These are phyloP conservation scores for Drosophila nasuta DNA, from an alignment of 1,140 invertebrate species.

Conservation along the genomic window DNA sequence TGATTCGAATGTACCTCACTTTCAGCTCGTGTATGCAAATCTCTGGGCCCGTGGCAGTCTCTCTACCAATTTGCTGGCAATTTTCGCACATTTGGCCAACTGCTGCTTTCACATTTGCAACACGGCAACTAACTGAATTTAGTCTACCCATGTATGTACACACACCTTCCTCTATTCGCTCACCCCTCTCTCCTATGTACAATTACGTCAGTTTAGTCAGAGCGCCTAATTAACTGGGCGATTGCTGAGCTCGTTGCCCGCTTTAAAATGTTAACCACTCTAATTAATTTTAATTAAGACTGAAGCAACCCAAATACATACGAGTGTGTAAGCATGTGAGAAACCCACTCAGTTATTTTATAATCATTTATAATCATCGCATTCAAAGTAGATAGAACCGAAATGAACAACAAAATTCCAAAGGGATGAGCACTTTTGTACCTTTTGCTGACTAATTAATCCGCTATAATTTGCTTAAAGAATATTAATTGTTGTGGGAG, in stretches of 20 bases:
- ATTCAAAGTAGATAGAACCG: slow-evolving; percentile 13
- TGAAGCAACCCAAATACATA: slow-evolving; percentile 29
- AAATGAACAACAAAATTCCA: neutral
- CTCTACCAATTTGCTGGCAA: slow-evolving; percentile 63
- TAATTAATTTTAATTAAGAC: slow-evolving; percentile 76
- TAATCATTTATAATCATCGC: slow-evolving; percentile 47
- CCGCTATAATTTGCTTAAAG: slow-evolving; percentile 9
- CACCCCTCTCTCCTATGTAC: neutral
- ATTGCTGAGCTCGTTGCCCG: slow-evolving; percentile 47
- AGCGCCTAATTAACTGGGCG: slow-evolving; percentile 70
- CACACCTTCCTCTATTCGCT: neutral
- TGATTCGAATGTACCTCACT: slow-evolving; percentile 46
- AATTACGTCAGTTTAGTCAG: slow-evolving; percentile 68
- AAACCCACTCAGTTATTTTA: neutral
- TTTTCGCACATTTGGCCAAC: slow-evolving; percentile 80
- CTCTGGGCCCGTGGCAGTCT: slow-evolving; percentile 40
- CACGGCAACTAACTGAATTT: slow-evolving; percentile 36
- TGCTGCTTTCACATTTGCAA: slow-evolving; percentile 74
- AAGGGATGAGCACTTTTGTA: neutral
- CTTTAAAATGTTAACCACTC: slow-evolving; percentile 47
- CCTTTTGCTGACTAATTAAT: neutral
- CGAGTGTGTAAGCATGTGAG: neutral
- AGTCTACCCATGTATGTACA: neutral
- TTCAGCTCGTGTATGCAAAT: slow-evolving; percentile 62
- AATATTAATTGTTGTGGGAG: slow-evolving; percentile 18